Base-by-base conservation (phyloP, 2,888 invertebrate species). In the Epirrhoe tristata region DNA sequence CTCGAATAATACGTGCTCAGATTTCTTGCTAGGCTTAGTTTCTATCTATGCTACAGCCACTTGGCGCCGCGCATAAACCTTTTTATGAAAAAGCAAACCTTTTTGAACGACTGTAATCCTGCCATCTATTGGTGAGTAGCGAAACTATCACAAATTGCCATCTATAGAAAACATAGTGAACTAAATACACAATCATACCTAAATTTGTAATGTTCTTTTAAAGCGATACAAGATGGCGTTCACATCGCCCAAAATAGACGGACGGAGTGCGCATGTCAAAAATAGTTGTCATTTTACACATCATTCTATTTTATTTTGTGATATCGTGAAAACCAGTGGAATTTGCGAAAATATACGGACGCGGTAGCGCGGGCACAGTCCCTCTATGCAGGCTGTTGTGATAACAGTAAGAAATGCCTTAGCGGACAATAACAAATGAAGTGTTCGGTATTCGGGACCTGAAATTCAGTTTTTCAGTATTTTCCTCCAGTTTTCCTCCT, bases 271-370 rank as follows among this genome's bases (percentile, higher is more conserved):
- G 93, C 93, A 93, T 93, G 93, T 92, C 93, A 91, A 88, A 90
- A 90, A 80, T 87, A 88, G 81, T 82, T 90, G 90, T 91, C 91
- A 91, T 88, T 84, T 66, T 43, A 48, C 81, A 84, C 82, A 84
- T 87, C 88, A 86, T 89, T 91, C 89, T 89, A 90, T 87, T 91
- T 90, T 85, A 88, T 88, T 91, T 91, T 85, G 88, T 86, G 88
- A 86, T 86, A 86, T 85, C 80, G 81, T 85, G 77, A 86, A 88
- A 88, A 81, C 86, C 83, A 83, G 87, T 84, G 84, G 87, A 89
- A 83, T 86, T 89, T 81, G 87, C 81, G 76, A 83, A 88, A 88
- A 84, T 86, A 84, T 74, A 80, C 77, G 82, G 80, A 83, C 82
- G 85, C 79, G 79, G 79, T 81, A 81, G 82, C 78, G 77, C 79